Conservation (phyloP, 2,888 invertebrate genomes). For the Dastarcus helophoroides region DNA sequence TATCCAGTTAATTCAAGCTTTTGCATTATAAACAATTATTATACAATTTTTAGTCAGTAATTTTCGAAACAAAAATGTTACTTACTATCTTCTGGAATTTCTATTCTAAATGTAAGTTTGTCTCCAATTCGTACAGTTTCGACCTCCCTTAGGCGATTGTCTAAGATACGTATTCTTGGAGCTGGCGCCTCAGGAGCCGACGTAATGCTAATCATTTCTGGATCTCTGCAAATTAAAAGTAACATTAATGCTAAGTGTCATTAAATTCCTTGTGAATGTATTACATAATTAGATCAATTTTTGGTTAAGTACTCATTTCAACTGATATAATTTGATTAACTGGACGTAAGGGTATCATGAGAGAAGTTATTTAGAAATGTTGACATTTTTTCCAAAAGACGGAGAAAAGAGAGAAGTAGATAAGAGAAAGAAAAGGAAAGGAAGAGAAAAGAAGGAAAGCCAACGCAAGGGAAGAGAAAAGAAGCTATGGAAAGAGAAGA, state of each 20-base stretch:
- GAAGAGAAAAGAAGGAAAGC: too few relatives aligned
- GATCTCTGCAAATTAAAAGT: conserved; percentile 51
- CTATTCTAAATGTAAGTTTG: conserved; percentile 88
- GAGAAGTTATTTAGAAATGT: too few relatives aligned
- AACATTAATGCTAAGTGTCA: background rate
- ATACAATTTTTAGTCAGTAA: background rate
- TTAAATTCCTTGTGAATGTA: too few relatives aligned
- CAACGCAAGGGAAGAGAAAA: too few relatives aligned
- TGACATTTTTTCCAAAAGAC: too few relatives aligned
- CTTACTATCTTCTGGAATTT: conserved; percentile 93
- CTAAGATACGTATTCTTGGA: conserved; percentile 84
- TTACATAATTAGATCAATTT: too few relatives aligned
- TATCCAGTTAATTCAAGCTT: conserved; percentile 1
- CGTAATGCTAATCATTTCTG: conserved; percentile 92
- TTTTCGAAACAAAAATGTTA: conserved; percentile 7
- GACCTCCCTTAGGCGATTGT: conserved; percentile 75
- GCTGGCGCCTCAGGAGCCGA: conserved; percentile 91
- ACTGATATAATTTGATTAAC: too few relatives aligned
- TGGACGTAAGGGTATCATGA: too few relatives aligned
- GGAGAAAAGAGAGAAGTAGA: too few relatives aligned
- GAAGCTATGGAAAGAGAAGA: too few relatives aligned
- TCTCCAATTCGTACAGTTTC: conserved; percentile 92
- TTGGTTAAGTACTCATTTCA: too few relatives aligned
- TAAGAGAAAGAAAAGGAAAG: too few relatives aligned
- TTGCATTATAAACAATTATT: background rate